Evolutionary conservation across 1,140 invertebrate species (phyloP), one percentile per base, ranked within the genome.

Genomic region (Pseudomyrmex pallidus): DNA sequence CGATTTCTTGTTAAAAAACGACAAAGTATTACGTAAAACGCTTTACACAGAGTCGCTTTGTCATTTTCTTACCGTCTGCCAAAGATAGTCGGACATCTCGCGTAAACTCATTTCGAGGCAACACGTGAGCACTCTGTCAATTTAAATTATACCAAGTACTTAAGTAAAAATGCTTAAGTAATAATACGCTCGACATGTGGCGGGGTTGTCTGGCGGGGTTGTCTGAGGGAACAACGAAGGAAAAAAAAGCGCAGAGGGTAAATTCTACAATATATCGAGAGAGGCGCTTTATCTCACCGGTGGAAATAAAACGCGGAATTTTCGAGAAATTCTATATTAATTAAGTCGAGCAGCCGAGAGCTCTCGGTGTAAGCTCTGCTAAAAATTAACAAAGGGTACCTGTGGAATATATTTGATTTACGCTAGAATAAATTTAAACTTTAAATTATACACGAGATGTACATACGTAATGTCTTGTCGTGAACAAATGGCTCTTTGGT

Each of bases 281-380:
- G 74, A 35, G 74, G 35, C 63, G 25, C 57, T 86, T 86, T 54
- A 67, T 66, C 77, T 85, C 64, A 7, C 63, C 50, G 57, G 62
- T 56, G 57, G 77, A 74, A 76, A 87, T 85, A 76, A 86, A 86
- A 86, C 66, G 56, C 50, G 57, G 57, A 52, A 59, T 54, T 25
- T 61, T 20, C 44, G 54, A 68, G 56, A 82, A 82, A 82, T 87
- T 87, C 78, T 86, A 86, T 86, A 72, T 85, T 87, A 87, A 87
- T 87, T 86, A 87, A 85, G 50, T 50, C n/a, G 22, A 17, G 22
- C 56, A 44, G 25, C 54, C 56, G 63, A 72, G 63, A 25, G 35
- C 20, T 52, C 52, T 46, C 67, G 76, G 48, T 50, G 12, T 82
- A 63, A 82, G 78, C 77, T 74, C 56, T 74, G 57, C 44, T 74